Evolutionary conservation across 2,113 vertebrate species (phyloP).

Genomic region (Vicugna pacos): DNA sequence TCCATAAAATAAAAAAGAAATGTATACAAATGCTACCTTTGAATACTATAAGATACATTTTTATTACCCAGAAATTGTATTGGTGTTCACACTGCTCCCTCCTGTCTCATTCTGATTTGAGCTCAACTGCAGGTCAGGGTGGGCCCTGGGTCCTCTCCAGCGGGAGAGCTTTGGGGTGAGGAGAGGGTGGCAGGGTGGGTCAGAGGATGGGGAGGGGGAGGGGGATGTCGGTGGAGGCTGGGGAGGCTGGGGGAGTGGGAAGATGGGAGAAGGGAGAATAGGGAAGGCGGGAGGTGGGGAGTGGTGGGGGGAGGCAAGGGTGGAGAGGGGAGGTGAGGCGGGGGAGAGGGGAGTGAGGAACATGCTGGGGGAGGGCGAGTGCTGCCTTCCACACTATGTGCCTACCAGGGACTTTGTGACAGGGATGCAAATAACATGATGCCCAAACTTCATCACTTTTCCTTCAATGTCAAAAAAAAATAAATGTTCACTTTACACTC

Average conservation of each 20-base stretch:
- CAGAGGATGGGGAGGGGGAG: too few species aligned
- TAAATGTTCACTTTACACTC: background rate
- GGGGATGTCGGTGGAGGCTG: too few species aligned
- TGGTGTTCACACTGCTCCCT: background rate
- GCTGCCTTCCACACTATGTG: background rate
- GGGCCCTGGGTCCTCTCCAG: fast-evolving
- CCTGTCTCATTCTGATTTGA: background rate
- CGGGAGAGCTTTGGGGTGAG: background rate
- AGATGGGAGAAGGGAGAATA: too few species aligned
- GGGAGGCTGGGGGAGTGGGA: too few species aligned
- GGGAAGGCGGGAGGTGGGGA: too few species aligned
- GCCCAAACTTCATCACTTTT: background rate
- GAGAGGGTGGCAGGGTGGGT: too few species aligned
- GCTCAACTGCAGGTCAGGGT: background rate
- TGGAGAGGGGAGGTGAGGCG: too few species aligned
- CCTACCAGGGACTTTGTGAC: too few species aligned
- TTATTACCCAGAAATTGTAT: background rate
- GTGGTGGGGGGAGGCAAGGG: too few species aligned
- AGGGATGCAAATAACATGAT: background rate
- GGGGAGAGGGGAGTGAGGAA: too few species aligned
- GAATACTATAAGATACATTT: background rate
- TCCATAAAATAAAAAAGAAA: background rate
- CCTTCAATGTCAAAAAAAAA: background rate
- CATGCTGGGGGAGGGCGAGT: too few species aligned
- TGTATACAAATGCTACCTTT: background rate